These are phyloP conservation scores for Oncorhynchus tshawytscha DNA, from an alignment of 2,113 vertebrate species.

Conservation along the genomic window DNA sequence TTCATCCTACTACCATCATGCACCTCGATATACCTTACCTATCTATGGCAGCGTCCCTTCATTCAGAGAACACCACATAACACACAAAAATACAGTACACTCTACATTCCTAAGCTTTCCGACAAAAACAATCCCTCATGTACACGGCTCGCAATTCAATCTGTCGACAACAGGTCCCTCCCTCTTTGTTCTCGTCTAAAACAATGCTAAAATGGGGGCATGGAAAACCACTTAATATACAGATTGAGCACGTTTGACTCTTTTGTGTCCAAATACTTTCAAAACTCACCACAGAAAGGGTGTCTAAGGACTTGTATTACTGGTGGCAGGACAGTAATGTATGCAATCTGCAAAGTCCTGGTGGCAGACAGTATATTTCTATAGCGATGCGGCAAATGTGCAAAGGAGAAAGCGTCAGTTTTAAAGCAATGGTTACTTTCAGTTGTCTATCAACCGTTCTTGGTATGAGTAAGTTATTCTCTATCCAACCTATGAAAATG, in stretches of 20 bases:
- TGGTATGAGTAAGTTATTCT: constrained; percentile 63
- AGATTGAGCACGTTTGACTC: not conserved
- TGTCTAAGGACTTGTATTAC: constrained; percentile 67
- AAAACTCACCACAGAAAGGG: constrained; percentile 40
- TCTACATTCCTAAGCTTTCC: constrained; percentile 35
- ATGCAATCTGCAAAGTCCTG: constrained; percentile 54
- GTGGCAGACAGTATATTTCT: constrained; percentile 6
- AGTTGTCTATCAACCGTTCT: constrained; percentile 57
- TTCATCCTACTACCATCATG: constrained; percentile 3
- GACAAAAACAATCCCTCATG: constrained; percentile 17
- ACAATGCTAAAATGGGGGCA: constrained; percentile 49
- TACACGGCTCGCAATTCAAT: constrained; percentile 40
- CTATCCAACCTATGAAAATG: constrained; percentile 39
- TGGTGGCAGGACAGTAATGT: constrained; percentile 47
- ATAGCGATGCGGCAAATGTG: constrained; percentile 28
- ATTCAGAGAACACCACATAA: constrained; percentile 13
- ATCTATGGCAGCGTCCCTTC: not conserved
- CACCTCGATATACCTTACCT: constrained; percentile 11
- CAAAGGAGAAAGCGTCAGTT: constrained; percentile 61
- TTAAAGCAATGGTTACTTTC: constrained; percentile 77
- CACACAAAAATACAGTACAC: constrained; percentile 20
- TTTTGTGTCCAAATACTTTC: constrained; percentile 30
- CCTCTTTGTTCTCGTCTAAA: constrained; percentile 28
- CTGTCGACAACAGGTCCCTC: constrained; percentile 6
- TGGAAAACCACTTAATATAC: constrained; percentile 18